A percentile compares a stretch with the other conserved stretches of the same genome.
Conservation (phyloP, 2,797 vertebrate species). For the Schizopygopsis malacanthus region DNA sequence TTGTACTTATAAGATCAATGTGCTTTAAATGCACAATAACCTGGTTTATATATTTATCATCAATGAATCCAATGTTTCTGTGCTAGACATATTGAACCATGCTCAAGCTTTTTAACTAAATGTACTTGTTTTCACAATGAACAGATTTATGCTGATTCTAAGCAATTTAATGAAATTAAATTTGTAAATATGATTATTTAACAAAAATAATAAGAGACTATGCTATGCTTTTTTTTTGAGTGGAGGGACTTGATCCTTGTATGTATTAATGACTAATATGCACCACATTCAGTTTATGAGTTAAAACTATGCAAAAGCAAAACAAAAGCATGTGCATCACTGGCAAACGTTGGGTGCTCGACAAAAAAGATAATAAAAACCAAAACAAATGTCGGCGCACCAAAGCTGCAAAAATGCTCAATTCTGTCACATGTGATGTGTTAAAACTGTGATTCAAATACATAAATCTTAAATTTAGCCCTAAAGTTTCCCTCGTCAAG, state of each 20-base stretch:
- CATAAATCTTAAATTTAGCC: neutral
- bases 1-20: no score
- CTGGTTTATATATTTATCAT: no score
- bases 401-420: neutral
- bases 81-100: neutral
- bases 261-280: neutral
- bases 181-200: neutral
- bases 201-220: neutral
- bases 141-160: neutral
- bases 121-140: neutral
- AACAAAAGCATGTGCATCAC: no score
- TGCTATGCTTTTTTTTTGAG: neutral
- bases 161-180: neutral
- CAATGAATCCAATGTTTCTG: neutral
- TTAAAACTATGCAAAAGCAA: neutral
- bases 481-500: neutral
- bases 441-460: neutral
- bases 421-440: neutral
- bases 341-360: neutral
- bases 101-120: neutral
- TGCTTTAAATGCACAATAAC: no score
- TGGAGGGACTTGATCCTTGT: neutral
- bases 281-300: neutral
- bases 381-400: no score
- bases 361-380: neutral